Evolutionary conservation across 2,888 invertebrate species (phyloP).

Genomic region (Leucania comma): DNA sequence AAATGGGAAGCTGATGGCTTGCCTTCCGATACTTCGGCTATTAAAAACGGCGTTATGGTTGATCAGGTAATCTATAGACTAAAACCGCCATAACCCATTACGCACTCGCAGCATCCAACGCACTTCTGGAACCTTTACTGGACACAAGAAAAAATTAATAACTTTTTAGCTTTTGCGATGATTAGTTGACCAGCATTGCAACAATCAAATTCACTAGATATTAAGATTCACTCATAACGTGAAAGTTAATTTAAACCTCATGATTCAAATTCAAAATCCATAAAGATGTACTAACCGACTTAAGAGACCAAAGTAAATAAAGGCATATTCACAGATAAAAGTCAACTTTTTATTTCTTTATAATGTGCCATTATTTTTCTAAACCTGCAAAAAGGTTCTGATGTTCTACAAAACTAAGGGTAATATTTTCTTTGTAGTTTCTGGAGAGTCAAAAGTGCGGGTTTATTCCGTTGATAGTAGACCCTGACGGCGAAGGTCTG

Average conservation of each 20-base stretch:
- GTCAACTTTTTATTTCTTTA: no score
- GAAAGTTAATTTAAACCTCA: no score
- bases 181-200: background rate
- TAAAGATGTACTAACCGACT: no score
- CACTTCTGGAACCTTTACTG: background rate
- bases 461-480: constrained; percentile 95
- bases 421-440: constrained; percentile 66
- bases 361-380: no score
- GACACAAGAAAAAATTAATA: background rate
- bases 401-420: background rate
- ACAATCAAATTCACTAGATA: no score
- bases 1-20: constrained; percentile 97
- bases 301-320: no score
- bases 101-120: background rate
- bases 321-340: no score
- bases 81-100: no score
- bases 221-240: no score
- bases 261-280: no score
- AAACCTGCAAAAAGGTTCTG: background rate
- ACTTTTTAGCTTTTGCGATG: background rate
- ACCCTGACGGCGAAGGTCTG: constrained; percentile 96
- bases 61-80: constrained; percentile 90
- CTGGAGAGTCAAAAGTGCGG: constrained; percentile 84
- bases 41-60: constrained; percentile 95
- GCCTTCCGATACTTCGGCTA: constrained; percentile 94